A percentile compares a stretch with the other conserved stretches of the same genome.
Conservation (phyloP, 2,113 vertebrate species). For the Rhinopithecus roxellana region DNA sequence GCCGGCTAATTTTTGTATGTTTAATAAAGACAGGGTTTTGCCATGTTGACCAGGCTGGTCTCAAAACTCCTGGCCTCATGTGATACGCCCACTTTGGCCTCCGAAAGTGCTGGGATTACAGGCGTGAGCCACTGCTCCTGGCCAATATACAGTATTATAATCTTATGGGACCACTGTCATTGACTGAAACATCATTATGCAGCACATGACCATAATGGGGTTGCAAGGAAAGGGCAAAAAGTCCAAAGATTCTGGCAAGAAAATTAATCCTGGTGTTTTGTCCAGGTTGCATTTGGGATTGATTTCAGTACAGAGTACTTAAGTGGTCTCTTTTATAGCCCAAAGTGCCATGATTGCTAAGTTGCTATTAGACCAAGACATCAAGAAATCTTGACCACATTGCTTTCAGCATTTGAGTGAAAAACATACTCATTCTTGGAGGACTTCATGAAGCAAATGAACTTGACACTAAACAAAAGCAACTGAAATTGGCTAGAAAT, state of each 20-base stretch:
- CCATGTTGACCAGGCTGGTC: no score
- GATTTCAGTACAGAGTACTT: conserved; percentile 7
- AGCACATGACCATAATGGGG: background rate
- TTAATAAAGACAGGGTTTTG: no score
- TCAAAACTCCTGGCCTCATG: no score
- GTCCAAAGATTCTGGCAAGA: background rate
- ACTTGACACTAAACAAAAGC: conserved; percentile 27
- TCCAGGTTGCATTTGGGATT: background rate
- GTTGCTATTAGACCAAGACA: background rate
- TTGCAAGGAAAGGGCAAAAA: background rate
- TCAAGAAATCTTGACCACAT: background rate
- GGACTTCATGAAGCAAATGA: background rate
- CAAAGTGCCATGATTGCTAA: background rate
- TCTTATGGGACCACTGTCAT: background rate
- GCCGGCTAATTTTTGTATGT: no score
- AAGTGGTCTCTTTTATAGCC: background rate
- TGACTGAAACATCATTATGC: background rate
- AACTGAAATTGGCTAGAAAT: conserved; percentile 18
- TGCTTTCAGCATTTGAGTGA: conserved; percentile 34
- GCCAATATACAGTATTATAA: background rate
- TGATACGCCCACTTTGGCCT: no score
- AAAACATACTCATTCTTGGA: conserved; percentile 24
- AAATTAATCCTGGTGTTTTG: background rate
- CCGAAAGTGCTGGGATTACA: no score
- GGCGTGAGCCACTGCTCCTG: no score